Evolutionary conservation across 2,113 vertebrate genomes (phyloP).

Genomic region (Mesitornis unicolor): DNA sequence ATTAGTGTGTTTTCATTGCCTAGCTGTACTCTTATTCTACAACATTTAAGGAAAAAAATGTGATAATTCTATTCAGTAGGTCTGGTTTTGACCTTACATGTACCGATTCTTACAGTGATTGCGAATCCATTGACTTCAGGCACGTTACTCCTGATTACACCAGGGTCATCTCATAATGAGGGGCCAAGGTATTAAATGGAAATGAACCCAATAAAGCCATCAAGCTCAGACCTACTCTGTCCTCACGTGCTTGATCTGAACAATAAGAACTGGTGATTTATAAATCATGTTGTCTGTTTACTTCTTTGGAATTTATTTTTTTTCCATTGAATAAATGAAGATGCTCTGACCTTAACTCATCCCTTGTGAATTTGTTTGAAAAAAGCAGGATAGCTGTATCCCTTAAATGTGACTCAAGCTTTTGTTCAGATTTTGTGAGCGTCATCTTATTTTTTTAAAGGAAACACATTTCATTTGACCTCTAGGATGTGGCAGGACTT

Average conservation of each 20-base stretch:
- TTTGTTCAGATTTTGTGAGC: conserved; percentile 42
- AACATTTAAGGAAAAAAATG: background rate
- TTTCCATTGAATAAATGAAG: background rate
- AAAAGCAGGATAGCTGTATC: background rate
- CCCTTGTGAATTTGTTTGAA: background rate
- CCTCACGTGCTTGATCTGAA: conserved; percentile 18
- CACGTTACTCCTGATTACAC: conserved; percentile 17
- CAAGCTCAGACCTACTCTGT: conserved; percentile 8
- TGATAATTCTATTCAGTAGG: background rate
- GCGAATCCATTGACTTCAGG: conserved; percentile 37
- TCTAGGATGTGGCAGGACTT: conserved; percentile 16
- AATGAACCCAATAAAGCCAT: conserved; percentile 39
- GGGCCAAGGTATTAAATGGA: conserved; percentile 47
- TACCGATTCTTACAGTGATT: background rate
- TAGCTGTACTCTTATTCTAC: background rate
- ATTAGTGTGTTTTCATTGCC: background rate
- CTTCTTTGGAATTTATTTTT: background rate
- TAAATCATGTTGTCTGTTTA: conserved; percentile 40
- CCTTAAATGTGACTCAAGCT: conserved; percentile 25
- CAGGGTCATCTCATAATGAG: background rate
- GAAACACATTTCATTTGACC: conserved; percentile 71
- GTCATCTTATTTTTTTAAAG: conserved; percentile 54
- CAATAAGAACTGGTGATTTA: conserved; percentile 47
- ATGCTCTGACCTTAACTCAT: conserved; percentile 37
- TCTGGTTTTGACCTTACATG: conserved; percentile 5